These are phyloP conservation scores for Caretta caretta DNA, from an alignment of 2,113 vertebrate species.

Conservation along the genomic window DNA sequence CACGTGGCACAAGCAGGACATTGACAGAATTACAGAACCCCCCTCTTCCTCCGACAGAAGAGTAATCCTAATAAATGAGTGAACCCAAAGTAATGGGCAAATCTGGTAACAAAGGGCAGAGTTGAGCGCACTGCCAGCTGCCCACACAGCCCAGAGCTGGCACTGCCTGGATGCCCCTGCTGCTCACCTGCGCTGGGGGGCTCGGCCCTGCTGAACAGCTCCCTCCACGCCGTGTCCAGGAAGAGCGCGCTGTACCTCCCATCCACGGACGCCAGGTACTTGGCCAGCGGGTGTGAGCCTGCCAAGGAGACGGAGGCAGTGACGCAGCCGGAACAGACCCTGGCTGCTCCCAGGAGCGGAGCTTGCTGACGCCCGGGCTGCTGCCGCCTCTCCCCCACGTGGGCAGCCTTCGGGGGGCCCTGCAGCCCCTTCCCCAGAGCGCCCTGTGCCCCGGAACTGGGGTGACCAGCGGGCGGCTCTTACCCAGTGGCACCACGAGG, in stretches of 20 bases:
- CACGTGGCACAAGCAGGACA: too few species aligned
- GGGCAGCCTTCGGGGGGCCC: neutral
- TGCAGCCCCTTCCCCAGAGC: neutral
- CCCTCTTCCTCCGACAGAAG: too few species aligned
- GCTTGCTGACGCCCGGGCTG: too few species aligned
- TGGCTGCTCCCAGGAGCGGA: neutral
- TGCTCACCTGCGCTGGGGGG: constrained; percentile 86
- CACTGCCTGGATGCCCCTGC: rapidly evolving
- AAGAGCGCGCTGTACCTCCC: constrained; percentile 94
- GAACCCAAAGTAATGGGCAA: too few species aligned
- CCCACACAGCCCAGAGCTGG: neutral
- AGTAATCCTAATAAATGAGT: too few species aligned
- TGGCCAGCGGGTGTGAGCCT: constrained; percentile 95
- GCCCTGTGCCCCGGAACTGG: rapidly evolving
- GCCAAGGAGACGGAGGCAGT: rapidly evolving
- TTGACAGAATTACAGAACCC: too few species aligned
- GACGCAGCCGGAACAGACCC: neutral
- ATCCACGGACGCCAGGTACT: constrained; percentile 95
- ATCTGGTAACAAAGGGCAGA: too few species aligned
- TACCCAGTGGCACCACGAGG: constrained; percentile 94
- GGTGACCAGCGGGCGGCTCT: neutral
- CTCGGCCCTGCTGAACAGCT: constrained; percentile 92
- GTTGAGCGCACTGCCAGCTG: neutral
- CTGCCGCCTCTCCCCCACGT: neutral
- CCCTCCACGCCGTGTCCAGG: constrained; percentile 94